Evolutionary conservation across 2,888 invertebrate genomes (phyloP).

Genomic region (Pheosia tremula): DNA sequence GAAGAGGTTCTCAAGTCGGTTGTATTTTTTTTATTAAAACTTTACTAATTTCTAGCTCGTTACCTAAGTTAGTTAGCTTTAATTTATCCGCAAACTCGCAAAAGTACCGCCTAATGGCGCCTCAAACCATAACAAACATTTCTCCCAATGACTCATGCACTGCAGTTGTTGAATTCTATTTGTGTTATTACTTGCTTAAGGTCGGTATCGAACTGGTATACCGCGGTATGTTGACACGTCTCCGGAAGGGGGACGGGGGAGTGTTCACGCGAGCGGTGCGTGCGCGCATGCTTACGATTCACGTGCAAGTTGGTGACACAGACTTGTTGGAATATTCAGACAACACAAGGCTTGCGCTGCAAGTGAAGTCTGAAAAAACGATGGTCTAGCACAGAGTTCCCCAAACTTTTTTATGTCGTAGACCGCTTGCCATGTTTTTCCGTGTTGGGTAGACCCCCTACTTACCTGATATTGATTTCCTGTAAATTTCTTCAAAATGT

Average conservation of each 20-base stretch:
- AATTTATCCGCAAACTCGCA: no score
- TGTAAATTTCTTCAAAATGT: no score
- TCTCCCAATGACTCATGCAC: background rate
- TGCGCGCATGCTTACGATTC: slow-evolving; percentile 24
- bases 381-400: no score
- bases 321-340: slow-evolving; percentile 12
- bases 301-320: slow-evolving; percentile 10
- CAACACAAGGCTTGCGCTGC: slow-evolving; percentile 21
- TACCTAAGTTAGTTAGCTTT: no score
- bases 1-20: no score
- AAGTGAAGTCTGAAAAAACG: background rate
- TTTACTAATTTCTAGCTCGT: no score
- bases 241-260: background rate
- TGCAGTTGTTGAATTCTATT: slow-evolving; percentile 8
- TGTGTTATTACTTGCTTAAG: slow-evolving; percentile 15
- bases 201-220: slow-evolving; percentile 23
- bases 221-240: slow-evolving; percentile 14
- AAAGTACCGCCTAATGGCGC: background rate
- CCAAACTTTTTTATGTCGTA: no score
- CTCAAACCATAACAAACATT: background rate
- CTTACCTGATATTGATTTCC: no score
- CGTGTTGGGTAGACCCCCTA: no score
- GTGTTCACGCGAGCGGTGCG: slow-evolving; percentile 35
- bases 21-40: no score
- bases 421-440: no score